A percentile compares a stretch with the other conserved stretches of the same genome.
Conservation (phyloP, 2,797 vertebrate species). For the Antrozous pallidus region DNA sequence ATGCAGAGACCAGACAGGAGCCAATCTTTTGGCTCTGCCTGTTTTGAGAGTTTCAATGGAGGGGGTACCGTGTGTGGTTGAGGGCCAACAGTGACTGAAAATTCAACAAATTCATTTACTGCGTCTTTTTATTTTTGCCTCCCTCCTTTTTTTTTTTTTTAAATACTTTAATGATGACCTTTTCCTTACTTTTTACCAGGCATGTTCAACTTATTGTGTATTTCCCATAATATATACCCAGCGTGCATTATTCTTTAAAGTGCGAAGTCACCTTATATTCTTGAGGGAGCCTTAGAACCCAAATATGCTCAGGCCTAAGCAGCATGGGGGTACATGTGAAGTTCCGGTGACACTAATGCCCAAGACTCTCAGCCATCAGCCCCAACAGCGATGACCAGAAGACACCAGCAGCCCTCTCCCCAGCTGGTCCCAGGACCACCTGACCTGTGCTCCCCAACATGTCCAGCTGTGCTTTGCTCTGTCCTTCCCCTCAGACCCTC, state of each 20-base stretch:
- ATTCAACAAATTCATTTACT: not conserved
- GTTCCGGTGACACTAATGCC: not conserved
- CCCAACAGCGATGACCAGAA: not conserved
- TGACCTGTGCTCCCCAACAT: not conserved
- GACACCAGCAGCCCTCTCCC: not conserved
- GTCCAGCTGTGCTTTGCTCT: not conserved
- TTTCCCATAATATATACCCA: not conserved
- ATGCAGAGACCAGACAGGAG: constrained; percentile 71
- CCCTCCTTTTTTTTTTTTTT: not conserved
- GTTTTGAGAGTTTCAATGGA: not conserved
- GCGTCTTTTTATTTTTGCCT: no score
- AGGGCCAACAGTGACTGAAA: rapidly evolving
- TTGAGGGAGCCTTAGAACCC: not conserved
- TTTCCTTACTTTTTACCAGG: not conserved
- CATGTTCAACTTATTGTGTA: not conserved
- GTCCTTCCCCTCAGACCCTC: not conserved
- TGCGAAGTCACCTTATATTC: not conserved
- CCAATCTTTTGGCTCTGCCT: constrained; percentile 56
- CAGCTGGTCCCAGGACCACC: not conserved
- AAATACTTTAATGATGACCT: not conserved
- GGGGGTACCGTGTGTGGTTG: not conserved
- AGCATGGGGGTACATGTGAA: not conserved
- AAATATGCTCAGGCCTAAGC: not conserved
- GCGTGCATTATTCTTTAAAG: not conserved
- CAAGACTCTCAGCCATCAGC: not conserved